phyloP scores from a whole-genome alignment of 2,888 invertebrate species.

The Cactoblastis cactorum region DNA sequence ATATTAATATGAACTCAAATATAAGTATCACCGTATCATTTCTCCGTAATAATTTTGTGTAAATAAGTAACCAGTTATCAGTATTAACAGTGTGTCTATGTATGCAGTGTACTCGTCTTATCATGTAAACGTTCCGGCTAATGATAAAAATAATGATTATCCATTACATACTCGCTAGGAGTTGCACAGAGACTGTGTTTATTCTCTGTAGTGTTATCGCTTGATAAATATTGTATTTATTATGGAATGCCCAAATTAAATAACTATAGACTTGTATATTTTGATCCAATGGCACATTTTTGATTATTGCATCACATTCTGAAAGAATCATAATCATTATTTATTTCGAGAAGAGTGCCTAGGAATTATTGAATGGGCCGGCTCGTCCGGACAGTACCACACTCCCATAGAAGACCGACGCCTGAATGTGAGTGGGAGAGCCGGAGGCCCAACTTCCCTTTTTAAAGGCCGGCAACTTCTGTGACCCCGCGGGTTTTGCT shows the following conservation, averaged over 20 bases:
- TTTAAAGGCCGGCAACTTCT: too few species aligned
- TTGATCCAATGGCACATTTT: too few species aligned
- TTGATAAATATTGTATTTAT: neutral
- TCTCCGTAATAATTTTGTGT: neutral
- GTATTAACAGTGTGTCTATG: neutral
- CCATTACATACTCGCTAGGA: neutral
- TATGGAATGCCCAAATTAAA: neutral
- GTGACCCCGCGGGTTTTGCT: too few species aligned
- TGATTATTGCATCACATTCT: too few species aligned
- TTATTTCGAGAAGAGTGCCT: too few species aligned
- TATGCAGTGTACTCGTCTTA: neutral
- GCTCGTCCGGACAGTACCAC: too few species aligned
- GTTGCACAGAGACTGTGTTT: neutral
- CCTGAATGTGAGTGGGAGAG: too few species aligned
- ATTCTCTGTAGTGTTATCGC: neutral
- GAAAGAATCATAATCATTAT: too few species aligned
- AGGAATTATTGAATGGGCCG: too few species aligned
- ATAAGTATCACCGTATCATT: neutral
- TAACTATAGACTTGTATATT: neutral
- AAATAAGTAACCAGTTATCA: constrained; percentile 6
- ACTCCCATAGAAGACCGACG: too few species aligned
- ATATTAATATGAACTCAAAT: neutral
- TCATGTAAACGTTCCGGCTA: neutral
- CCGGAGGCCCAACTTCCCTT: too few species aligned
- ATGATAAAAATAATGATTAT: constrained; percentile 4